phyloP scores from a whole-genome alignment of 2,888 invertebrate species.

The Plagodis dolabraria region DNA sequence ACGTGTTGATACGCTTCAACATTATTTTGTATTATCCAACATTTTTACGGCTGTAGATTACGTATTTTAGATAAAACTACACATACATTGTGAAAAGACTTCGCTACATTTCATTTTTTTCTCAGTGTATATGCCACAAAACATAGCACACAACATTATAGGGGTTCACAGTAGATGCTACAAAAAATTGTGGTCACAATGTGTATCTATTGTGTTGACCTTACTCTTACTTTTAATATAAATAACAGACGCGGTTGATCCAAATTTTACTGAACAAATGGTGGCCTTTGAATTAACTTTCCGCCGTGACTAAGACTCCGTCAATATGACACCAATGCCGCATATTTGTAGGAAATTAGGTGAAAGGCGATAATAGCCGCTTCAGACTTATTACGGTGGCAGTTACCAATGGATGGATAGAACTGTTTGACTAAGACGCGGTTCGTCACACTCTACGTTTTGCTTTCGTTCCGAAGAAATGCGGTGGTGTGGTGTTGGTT shows the following conservation, averaged over 20 bases:
- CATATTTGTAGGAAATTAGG: slow-evolving; percentile 52
- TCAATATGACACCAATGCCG: slow-evolving; percentile 37
- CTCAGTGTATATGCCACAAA: no score
- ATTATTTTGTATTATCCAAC: no score
- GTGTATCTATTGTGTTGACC: slow-evolving; percentile 16
- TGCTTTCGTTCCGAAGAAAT: slow-evolving; percentile 44
- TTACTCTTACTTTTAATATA: slow-evolving; percentile 36
- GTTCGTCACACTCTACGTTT: slow-evolving; percentile 55
- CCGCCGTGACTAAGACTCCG: slow-evolving; percentile 35
- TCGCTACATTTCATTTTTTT: no score
- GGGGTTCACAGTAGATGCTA: no score
- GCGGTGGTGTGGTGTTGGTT: slow-evolving; percentile 37
- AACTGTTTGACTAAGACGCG: slow-evolving; percentile 53
- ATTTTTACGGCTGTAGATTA: no score
- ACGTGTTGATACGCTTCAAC: no score
- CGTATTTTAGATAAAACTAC: no score
- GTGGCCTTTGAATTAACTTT: neutral
- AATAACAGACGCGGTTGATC: slow-evolving; percentile 10
- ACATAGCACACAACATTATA: no score
- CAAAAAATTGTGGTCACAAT: no score
- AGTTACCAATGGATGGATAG: slow-evolving; percentile 57
- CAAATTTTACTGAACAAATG: slow-evolving; percentile 9
- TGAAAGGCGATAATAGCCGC: slow-evolving; percentile 70
- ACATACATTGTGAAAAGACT: no score
- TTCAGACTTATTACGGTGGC: slow-evolving; percentile 63